Conservation (phyloP, 1,140 invertebrate species). For the Lordiphosa collinella region DNA sequence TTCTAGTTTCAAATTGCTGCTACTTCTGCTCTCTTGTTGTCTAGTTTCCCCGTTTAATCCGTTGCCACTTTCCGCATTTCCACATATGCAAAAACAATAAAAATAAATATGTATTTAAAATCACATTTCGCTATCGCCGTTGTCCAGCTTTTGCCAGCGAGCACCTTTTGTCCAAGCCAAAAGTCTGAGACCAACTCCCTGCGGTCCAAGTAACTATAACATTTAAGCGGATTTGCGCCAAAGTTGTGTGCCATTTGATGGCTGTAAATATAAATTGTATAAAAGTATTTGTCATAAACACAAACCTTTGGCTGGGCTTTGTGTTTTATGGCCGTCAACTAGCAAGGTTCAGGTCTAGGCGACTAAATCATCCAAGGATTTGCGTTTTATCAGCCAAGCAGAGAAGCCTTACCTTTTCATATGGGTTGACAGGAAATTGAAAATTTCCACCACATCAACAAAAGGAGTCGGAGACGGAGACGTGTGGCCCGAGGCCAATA, state of each 20-base stretch:
- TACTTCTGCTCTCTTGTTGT: too few relatives aligned
- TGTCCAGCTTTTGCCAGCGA: constrained; percentile 18
- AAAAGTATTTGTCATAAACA: constrained; percentile 33
- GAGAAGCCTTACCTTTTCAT: constrained; percentile 5
- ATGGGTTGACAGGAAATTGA: constrained; percentile 61
- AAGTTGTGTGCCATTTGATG: constrained; percentile 65
- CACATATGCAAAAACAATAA: constrained; percentile 52
- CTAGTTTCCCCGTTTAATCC: background rate
- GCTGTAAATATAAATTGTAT: constrained; percentile 46
- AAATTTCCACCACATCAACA: constrained; percentile 52
- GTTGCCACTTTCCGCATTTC: background rate
- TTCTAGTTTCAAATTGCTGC: too few relatives aligned
- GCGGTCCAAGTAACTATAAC: constrained; percentile 64
- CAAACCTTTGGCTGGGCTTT: constrained; percentile 11
- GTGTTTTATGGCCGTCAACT: constrained; percentile 60
- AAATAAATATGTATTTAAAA: constrained; percentile 50
- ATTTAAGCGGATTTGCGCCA: constrained; percentile 63
- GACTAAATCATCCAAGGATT: constrained; percentile 70
- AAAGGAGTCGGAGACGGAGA: constrained; percentile 33
- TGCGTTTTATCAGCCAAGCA: constrained; percentile 50
- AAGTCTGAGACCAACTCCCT: constrained; percentile 1
- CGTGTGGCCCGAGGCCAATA: constrained; percentile 62
- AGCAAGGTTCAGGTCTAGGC: constrained; percentile 45
- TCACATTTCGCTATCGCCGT: constrained; percentile 58
- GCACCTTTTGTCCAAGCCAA: background rate